Evolutionary conservation across 1,140 invertebrate genomes (phyloP), one percentile per base, ranked within the genome.

Genomic region (Alviniconcha marisindica): DNA sequence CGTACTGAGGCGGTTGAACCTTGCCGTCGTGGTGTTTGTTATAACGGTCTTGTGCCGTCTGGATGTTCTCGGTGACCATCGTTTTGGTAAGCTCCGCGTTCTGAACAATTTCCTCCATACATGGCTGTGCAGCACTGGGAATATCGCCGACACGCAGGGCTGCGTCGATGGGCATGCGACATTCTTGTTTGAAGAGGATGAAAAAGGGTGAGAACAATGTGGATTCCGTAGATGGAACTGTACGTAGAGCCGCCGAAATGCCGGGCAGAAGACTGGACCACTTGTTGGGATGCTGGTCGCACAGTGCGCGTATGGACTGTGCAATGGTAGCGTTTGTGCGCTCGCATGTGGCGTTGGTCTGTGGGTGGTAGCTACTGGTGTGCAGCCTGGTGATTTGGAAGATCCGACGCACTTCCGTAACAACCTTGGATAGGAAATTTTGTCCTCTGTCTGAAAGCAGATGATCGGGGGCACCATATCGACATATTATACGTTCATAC

Each of bases 341-440:
- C 31, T 66, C 63, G 33, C 63, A 66, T 33, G 63, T 66, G 63
- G 63, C 28, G 18, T 48, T 48, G 44, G 44, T 48, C 18, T 48
- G 44, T 48, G 44, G 56, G 63, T 66, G 63, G 28, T 66, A 66
- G 28, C 63, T 66, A 18, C 63, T 76, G 10, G 73, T 76, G 28
- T 76, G 73, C 21, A 76, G 5, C 10, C 73, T 33, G 18, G 73
- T 76, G 40, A 76, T 76, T 21, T 76, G 73, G 31, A 76, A 76
- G 12, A 76, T 76, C 12, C 42, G 24, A 24, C 40, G 42, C 73
- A 76, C 40, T 31, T 44, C 36, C 7, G 21, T 76, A 7, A 76
- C 73, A 2, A 76, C 12, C 40, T 40, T 76, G 21, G 73, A 76
- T 21, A 76, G 24, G 21, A 76, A 76, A 42, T 76, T 76, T 21